Base-by-base conservation (phyloP, 2,797 vertebrate species). In the Neomorphus geoffroyi region DNA sequence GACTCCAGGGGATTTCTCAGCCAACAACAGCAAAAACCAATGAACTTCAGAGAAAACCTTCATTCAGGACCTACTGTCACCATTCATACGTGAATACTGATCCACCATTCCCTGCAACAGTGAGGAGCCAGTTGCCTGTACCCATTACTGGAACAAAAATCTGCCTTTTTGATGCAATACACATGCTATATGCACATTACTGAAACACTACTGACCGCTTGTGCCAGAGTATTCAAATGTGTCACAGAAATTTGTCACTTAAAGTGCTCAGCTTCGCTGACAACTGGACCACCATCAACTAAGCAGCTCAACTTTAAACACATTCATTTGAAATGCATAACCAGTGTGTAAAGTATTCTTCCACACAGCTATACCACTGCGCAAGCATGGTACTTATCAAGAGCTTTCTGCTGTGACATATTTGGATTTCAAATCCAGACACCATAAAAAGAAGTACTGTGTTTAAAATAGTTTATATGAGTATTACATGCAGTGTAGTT, bases 131-230 rank as follows among this genome's bases (percentile, higher is more conserved):
- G 32, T 33, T 61, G 72, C 5, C 1, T 5, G 2, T 3, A 23
- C 35, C 13, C 1, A 1, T 8, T 51, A 14, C 41, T 5, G 10
- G 10, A 6, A n/a, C 0, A 3, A 51, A 61, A 41, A 74, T 32
- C 30, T 37, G 50, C 39, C 48, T 50, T 43, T 58, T 9, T 37
- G 43, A 61, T 35, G 18, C 10, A 56, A 13, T 1, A 12, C 30
- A 28, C 35, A 10, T 7, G 5, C 57, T 80, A 7, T 1, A 30
- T 18, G 11, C 28, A 11, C 53, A 35, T 12, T 15, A 46, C 69
- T 62, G 15, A 9, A 61, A 26, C 33, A 28, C 19, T 23, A 5
- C 15, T 4, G 22, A 39, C 10, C 39, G 39, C 39, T 41, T 41
- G 24, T 1, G 4, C 30, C 35, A 46, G 32, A 15, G 26, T 13